These are phyloP conservation scores for Umimayanthus chanpuru DNA, from an alignment of 92 coral and sea anemone species.

Conservation along the genomic window DNA sequence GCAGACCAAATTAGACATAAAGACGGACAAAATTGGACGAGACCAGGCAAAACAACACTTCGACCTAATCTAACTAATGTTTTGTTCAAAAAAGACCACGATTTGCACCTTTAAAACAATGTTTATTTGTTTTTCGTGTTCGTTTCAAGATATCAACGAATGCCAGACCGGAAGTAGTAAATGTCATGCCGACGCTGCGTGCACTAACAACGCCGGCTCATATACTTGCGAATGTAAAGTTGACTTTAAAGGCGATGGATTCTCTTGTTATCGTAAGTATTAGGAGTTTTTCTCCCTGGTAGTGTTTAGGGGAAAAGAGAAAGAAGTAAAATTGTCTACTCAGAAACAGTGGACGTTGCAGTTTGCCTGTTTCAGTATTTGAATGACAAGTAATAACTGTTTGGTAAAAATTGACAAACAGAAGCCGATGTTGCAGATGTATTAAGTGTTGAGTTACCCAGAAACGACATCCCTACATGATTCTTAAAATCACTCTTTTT, in stretches of 20 bases:
- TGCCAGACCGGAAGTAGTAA: slow-evolving; percentile 36
- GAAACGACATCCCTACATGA: neutral
- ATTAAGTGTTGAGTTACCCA: neutral
- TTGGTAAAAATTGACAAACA: neutral
- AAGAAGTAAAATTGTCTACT: neutral
- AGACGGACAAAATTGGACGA: too few species aligned
- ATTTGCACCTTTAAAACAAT: too few species aligned
- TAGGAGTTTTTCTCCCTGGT: neutral
- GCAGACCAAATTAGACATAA: too few species aligned
- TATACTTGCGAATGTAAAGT: slow-evolving; percentile 57
- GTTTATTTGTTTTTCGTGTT: too few species aligned
- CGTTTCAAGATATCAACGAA: slow-evolving; percentile 52
- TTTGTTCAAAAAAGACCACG: too few species aligned
- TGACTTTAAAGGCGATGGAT: slow-evolving; percentile 59
- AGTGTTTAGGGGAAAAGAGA: neutral
- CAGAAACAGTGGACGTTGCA: neutral
- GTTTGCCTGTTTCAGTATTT: neutral
- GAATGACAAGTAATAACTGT: neutral
- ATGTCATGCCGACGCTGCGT: slow-evolving; percentile 56
- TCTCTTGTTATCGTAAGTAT: slow-evolving; percentile 53
- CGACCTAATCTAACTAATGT: too few species aligned
- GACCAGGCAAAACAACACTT: too few species aligned
- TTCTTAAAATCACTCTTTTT: too few species aligned
- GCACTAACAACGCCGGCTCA: slow-evolving; percentile 60
- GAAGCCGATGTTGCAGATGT: neutral